Evolutionary conservation across 2,888 invertebrate genomes (phyloP).

Genomic region (Ariolimax columbianus): DNA sequence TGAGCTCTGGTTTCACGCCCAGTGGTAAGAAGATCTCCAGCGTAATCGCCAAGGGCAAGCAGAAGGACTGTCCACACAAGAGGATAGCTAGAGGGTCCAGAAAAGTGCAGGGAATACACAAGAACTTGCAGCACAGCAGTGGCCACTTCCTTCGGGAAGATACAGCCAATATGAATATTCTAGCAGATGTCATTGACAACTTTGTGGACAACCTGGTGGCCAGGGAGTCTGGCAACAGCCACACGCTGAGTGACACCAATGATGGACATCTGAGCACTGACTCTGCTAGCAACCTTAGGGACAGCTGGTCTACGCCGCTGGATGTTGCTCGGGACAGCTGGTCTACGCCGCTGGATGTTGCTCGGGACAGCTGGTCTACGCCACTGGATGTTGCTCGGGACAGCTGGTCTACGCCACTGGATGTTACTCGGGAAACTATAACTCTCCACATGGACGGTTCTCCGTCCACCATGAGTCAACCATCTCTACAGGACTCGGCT

Average conservation of each 20-base stretch:
- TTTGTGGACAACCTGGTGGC: slow-evolving; percentile 49
- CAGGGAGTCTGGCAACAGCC: slow-evolving; percentile 23
- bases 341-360: not conserved
- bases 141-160: slow-evolving; percentile 26
- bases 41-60: slow-evolving; percentile 46
- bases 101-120: slow-evolving; percentile 59
- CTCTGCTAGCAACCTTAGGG: slow-evolving; percentile 1
- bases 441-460: not conserved
- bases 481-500: not conserved
- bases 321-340: slow-evolving; percentile 6
- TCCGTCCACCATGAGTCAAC: not conserved
- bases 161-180: slow-evolving; percentile 37
- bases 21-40: slow-evolving; percentile 49
- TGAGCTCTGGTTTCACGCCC: slow-evolving; percentile 21
- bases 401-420: not conserved
- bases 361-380: not conserved
- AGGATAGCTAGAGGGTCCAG: slow-evolving; percentile 42
- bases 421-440: slow-evolving; percentile 13
- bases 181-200: slow-evolving; percentile 45
- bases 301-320: not conserved
- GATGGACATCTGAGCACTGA: slow-evolving; percentile 40
- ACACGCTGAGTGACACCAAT: slow-evolving; percentile 39
- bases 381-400: slow-evolving; percentile 12
- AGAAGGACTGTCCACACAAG: slow-evolving; percentile 49
- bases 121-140: slow-evolving; percentile 17